Evolutionary conservation across 2,888 invertebrate genomes (phyloP), one percentile per base, ranked within the genome.

Genomic region (Callyntrura guangdongensis): DNA sequence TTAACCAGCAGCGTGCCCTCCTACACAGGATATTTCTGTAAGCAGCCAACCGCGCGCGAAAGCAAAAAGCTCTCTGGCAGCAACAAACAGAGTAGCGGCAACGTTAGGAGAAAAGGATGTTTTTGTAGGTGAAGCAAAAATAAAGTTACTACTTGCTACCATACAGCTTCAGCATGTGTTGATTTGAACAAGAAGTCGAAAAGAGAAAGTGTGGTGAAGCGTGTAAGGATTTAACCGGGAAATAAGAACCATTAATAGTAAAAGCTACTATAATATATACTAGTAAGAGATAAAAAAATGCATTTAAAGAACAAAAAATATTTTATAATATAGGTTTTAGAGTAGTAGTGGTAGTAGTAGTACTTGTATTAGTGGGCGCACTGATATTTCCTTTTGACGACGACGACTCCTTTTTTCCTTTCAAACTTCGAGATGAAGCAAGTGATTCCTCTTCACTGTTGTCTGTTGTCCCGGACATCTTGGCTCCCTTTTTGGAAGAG

Each of bases 311-410:
- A 25, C 20, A 77, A 17, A 74, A 12, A 27, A 27, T 5, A 27
- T 69, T 45, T 25, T 14, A 14, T 25, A 36, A 27, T 36, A 36
- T 36, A 36, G 36, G 36, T 36, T 36, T 3, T 36, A 20, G 27
- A 20, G 81, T 25, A 25, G 56, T 36, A 36, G 49, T n/a, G 27
- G 53, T 59, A 64, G 56, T 25, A 22, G 86, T 59, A 74, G 59
- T 64, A 86, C 59, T 87, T 87, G 67, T 45, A 81, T 25, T 56
- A 56, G 47, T 22, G 49, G 61, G 69, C 14, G 72, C 61, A 77
- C 47, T 77, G 86, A 86, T 87, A 87, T 69, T 87, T 87, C 87
- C 87, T 56, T 87, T 81, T 69, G 81, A 81, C 53, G 87, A 87
- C 27, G 81, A 82, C 14, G 86, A 74, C 20, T 88, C 88, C 74